Evolutionary conservation across 2,113 vertebrate genomes (phyloP).

Genomic region (Oncorhynchus gorbuscha): DNA sequence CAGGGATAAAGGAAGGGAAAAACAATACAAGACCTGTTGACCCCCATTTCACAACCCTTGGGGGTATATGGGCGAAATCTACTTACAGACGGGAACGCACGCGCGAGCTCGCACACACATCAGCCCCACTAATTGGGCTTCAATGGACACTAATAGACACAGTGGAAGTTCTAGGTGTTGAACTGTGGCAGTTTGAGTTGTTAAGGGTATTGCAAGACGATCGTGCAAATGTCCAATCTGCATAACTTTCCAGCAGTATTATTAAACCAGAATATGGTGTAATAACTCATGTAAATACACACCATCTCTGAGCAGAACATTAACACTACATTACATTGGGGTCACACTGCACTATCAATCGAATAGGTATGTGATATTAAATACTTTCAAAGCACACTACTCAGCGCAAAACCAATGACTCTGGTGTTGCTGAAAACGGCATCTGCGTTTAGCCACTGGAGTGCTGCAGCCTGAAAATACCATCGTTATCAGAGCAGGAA

Average conservation of each 20-base stretch:
- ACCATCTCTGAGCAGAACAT: too few relatives aligned
- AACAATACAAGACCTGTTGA: conserved; percentile 72
- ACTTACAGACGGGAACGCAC: conserved; percentile 49
- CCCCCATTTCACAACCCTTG: conserved; percentile 68
- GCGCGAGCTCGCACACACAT: too few relatives aligned
- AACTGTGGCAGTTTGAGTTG: conserved; percentile 43
- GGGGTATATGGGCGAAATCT: conserved; percentile 59
- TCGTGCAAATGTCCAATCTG: conserved; percentile 16
- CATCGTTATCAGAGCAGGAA: conserved; percentile 38
- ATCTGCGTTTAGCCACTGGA: neutral
- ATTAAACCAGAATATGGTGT: too few relatives aligned
- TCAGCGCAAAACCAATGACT: too few relatives aligned
- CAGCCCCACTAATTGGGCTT: conserved; percentile 56
- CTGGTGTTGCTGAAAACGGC: conserved; percentile 16
- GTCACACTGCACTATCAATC: too few relatives aligned
- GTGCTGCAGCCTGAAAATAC: conserved; percentile 7
- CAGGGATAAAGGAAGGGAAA: conserved; percentile 66
- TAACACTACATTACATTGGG: too few relatives aligned
- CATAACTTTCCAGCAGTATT: neutral
- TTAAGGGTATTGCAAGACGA: conserved; percentile 34
- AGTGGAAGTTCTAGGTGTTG: conserved; percentile 46
- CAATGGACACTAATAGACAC: conserved; percentile 48
- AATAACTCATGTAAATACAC: too few relatives aligned
- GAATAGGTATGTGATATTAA: too few relatives aligned
- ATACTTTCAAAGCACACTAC: neutral